Base-by-base conservation (phyloP, 2,113 vertebrate genomes). In the Daphoenositta chrysoptera region DNA sequence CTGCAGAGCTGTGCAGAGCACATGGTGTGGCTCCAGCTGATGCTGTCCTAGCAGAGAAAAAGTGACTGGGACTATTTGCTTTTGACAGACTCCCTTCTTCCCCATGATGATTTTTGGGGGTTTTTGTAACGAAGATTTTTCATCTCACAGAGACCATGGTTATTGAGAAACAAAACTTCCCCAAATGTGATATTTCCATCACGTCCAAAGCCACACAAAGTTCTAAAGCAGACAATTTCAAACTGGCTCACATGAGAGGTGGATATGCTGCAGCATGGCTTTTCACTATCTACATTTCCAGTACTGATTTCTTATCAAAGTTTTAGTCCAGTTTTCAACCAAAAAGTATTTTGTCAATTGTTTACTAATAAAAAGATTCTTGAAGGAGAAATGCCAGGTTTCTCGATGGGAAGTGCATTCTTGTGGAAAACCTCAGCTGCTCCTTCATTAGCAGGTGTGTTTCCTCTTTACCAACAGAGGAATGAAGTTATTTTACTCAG, bases 1-100 rank as follows among this genome's bases (percentile, higher is more conserved):
- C 58, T n/a, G 44, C 21, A 40, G 57, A 0, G 13, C 45, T 81
- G 13, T 19, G 39, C 19, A 48, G 18, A 80, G 31, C 37, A 14
- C 24, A 26, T 0, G 0, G 6, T 2, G 42, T 4, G 10, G 40
- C 60, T 73, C 1, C 0, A 37, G 31, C 44, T 3, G 30, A 7
- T 39, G 40, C 35, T 31, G n/a, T 13, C 26, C 31, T 23, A 5
- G 19, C 11, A 16, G 26, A 57, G 17, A 14, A 56, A 33, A 53
- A 24, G 17, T 18, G 26, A 11, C 15, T 37, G 26, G 19, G 22
- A 4, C 33, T 39, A 1, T 6, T 37, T 39, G n/a, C 3, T 53
- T 57, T n/a, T 19, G 39, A 33, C 4, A 35, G 28, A 24, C 1
- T 14, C 6, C 20, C 5, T 66, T 72, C 11, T 58, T 18, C 5